Evolutionary conservation across 1,140 invertebrate species (phyloP).

Genomic region (Orchestia grillus): DNA sequence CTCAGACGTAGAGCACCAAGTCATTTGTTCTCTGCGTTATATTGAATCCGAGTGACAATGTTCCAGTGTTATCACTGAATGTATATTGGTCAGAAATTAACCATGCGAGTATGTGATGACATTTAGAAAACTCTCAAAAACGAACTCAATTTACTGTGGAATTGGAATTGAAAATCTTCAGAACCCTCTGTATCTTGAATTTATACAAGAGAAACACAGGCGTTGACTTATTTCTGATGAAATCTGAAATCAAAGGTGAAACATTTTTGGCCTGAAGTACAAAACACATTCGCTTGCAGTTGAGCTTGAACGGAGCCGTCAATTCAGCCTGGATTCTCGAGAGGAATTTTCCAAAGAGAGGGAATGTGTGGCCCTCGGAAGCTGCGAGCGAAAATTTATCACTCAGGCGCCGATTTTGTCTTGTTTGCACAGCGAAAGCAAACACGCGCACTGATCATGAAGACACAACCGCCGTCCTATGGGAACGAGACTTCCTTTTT

Average conservation of each 20-base stretch:
- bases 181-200: not conserved
- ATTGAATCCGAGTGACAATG: not conserved
- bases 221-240: not conserved
- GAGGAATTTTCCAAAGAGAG: not conserved
- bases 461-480: not conserved
- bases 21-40: not conserved
- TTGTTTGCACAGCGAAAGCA: conserved; percentile 16
- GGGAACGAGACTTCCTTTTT: not conserved
- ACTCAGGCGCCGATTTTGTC: conserved; percentile 32
- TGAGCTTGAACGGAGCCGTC: not conserved
- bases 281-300: not conserved
- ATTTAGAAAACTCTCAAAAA: not conserved
- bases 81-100: not conserved
- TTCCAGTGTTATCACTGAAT: not conserved
- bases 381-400: not conserved
- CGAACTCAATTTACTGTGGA: no score
- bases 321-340: not conserved
- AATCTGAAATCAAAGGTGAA: not conserved
- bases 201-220: not conserved
- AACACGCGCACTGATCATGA: conserved; percentile 40
- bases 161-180: not conserved
- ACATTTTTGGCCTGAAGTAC: not conserved
- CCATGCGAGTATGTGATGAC: not conserved
- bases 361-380: conserved; percentile 33
- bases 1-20: not conserved